Percentiles rank a stretch among this genome's conserved stretches.
phyloP scores from a whole-genome alignment of 1,140 invertebrate genomes.

The Ganaspis sp. region DNA sequence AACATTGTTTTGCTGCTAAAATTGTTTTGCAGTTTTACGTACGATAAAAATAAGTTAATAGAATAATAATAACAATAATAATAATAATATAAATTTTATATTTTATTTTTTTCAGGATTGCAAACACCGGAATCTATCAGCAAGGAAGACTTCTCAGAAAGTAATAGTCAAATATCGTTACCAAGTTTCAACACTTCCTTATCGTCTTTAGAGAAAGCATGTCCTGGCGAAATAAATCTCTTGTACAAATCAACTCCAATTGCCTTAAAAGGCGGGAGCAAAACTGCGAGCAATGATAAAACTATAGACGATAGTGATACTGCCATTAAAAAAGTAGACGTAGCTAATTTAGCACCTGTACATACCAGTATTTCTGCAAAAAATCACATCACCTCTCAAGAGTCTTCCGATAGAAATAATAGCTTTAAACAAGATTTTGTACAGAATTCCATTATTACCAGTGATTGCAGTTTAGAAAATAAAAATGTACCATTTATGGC shows the following conservation, averaged over 20 bases:
- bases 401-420: not conserved
- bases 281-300: conserved; percentile 11
- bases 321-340: not conserved
- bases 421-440: not conserved
- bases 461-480: not conserved
- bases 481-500: not conserved
- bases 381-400: conserved; percentile 3
- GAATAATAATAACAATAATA: too few species aligned
- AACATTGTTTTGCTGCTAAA: too few species aligned
- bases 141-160: not conserved
- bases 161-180: not conserved
- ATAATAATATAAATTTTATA: too few species aligned
- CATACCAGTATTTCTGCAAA: not conserved
- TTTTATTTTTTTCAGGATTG: not conserved
- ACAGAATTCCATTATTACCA: not conserved
- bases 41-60: not conserved
- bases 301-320: not conserved
- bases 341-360: conserved; percentile 24
- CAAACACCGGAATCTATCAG: not conserved
- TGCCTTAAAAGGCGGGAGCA: conserved; percentile 32
- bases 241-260: conserved; percentile 37
- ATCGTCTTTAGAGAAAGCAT: conserved; percentile 30
- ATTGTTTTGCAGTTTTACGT: too few species aligned
- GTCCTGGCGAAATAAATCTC: conserved; percentile 23
- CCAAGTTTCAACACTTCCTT: not conserved